Evolutionary conservation across 2,113 vertebrate genomes (phyloP).

Genomic region (Pitta sordida): DNA sequence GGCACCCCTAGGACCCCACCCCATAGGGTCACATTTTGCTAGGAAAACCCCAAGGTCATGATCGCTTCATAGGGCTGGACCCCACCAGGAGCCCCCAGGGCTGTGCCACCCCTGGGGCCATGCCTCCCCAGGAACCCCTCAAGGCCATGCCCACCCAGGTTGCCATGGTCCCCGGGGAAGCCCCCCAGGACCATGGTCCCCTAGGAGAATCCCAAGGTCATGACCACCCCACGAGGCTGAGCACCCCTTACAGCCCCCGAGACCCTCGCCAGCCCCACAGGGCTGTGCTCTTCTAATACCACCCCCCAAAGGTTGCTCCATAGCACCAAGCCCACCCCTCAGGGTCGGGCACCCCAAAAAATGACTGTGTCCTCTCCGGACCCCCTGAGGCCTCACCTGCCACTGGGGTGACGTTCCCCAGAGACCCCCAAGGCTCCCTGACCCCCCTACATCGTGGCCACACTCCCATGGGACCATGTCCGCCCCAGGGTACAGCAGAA

Average conservation of each 20-base stretch:
- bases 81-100: not conserved
- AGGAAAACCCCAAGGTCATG: not conserved
- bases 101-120: no score
- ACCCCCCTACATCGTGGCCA: not conserved
- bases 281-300: not conserved
- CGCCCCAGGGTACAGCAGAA: accelerated
- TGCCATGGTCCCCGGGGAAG: not conserved
- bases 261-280: not conserved
- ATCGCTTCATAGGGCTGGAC: not conserved
- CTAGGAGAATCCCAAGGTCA: not conserved
- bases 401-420: not conserved
- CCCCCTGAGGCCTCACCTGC: not conserved
- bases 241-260: not conserved
- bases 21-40: no score
- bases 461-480: accelerated
- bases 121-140: not conserved
- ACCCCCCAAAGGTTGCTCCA: no score
- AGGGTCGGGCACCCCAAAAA: not conserved
- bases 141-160: not conserved
- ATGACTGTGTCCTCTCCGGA: no score
- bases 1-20: not conserved
- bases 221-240: not conserved
- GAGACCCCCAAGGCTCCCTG: not conserved
- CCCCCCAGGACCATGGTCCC: not conserved
- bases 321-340: not conserved